A percentile compares a stretch with the other conserved stretches of the same genome.
These are phyloP conservation scores for Neoaliturus tenellus DNA, from an alignment of 2,888 invertebrate genomes.

Conservation along the genomic window DNA sequence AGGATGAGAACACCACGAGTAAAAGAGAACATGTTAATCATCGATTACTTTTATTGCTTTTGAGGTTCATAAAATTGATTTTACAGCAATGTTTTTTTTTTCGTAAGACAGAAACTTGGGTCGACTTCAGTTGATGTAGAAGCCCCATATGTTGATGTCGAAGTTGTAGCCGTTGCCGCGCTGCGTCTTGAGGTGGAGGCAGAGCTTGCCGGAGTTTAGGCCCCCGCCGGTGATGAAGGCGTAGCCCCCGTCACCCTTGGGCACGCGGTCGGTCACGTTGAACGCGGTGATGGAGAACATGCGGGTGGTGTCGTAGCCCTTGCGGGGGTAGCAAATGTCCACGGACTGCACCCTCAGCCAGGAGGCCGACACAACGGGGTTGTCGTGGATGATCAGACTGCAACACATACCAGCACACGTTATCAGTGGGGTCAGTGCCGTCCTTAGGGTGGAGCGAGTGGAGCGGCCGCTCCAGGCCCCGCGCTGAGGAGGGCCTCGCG, in stretches of 20 bases:
- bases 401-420: too few relatives aligned
- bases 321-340: slow-evolving; percentile 36
- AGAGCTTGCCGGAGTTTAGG: not conserved
- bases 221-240: slow-evolving; percentile 41
- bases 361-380: not conserved
- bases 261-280: slow-evolving; percentile 26
- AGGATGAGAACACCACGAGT: too few relatives aligned
- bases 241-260: slow-evolving; percentile 11
- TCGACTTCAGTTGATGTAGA: not conserved
- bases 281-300: slow-evolving; percentile 11
- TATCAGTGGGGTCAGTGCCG: too few relatives aligned
- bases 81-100: not conserved
- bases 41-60: too few relatives aligned
- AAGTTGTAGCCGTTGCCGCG: slow-evolving; percentile 19
- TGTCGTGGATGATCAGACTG: slow-evolving; percentile 7
- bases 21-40: too few relatives aligned
- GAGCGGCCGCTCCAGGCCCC: too few relatives aligned
- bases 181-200: slow-evolving; percentile 44
- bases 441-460: too few relatives aligned
- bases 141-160: slow-evolving; percentile 18
- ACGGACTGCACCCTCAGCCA: slow-evolving; percentile 27
- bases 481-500: too few relatives aligned
- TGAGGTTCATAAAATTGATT: too few relatives aligned
- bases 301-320: not conserved
- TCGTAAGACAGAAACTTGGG: not conserved